Conservation (phyloP, 2,113 vertebrate genomes). For the Hystrix brachyura region DNA sequence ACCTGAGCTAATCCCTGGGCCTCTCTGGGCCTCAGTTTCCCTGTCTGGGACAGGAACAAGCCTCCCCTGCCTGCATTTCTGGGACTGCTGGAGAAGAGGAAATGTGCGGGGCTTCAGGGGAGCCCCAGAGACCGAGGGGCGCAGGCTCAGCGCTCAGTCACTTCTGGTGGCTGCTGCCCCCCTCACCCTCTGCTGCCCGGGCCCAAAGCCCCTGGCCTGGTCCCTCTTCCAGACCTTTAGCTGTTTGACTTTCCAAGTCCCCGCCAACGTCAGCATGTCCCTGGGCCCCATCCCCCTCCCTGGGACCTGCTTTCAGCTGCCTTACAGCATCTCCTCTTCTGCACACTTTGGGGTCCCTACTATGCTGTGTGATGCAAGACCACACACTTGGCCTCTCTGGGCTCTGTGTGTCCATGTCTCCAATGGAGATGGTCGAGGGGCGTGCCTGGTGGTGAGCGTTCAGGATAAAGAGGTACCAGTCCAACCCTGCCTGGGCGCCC, state of each 20-base stretch:
- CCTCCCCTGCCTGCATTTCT: not conserved
- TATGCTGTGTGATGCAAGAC: not conserved
- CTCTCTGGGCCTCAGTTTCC: not conserved
- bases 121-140: not conserved
- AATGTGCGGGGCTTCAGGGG: not conserved
- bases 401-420: fast-evolving
- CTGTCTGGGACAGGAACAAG: fast-evolving
- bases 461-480: fast-evolving
- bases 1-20: not conserved
- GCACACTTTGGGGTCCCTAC: fast-evolving
- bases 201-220: fast-evolving
- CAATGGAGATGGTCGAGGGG: fast-evolving
- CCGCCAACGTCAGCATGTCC: fast-evolving
- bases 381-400: not conserved
- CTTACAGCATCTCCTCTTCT: fast-evolving
- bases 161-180: fast-evolving
- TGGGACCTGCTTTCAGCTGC: not conserved
- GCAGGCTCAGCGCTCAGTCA: fast-evolving
- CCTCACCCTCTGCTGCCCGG: fast-evolving
- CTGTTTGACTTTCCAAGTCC: fast-evolving
- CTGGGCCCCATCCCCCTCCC: no score
- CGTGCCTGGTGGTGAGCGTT: fast-evolving
- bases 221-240: not conserved
- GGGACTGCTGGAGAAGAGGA: not conserved
- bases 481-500: not conserved